Conservation (phyloP, 2,797 vertebrate genomes). For the Anguilla marmorata region DNA sequence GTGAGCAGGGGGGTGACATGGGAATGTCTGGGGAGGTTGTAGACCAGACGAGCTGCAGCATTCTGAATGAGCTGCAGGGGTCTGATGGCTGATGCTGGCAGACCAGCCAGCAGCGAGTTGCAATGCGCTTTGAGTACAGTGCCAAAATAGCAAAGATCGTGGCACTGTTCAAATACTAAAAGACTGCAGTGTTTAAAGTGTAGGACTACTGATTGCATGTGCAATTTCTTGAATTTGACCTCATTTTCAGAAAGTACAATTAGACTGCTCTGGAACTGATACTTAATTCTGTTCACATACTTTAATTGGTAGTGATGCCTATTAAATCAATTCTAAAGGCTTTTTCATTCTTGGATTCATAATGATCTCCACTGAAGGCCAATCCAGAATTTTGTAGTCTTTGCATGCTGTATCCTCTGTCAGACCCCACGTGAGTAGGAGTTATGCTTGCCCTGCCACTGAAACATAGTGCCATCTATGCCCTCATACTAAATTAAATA, state of each 20-base stretch:
- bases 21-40: too few relatives aligned
- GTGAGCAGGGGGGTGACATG: too few relatives aligned
- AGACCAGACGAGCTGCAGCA: too few relatives aligned
- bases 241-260: not conserved
- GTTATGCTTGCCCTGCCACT: not conserved
- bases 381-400: not conserved
- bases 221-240: not conserved
- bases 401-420: not conserved
- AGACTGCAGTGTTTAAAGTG: too few relatives aligned
- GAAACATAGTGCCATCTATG: not conserved
- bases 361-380: not conserved
- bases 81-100: too few relatives aligned
- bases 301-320: not conserved
- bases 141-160: too few relatives aligned
- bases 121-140: too few relatives aligned
- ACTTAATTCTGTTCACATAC: not conserved
- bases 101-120: too few relatives aligned
- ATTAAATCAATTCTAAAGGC: not conserved
- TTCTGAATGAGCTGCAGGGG: too few relatives aligned
- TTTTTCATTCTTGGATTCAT: not conserved
- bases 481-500: not conserved
- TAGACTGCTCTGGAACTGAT: not conserved
- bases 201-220: not conserved
- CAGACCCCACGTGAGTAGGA: not conserved
- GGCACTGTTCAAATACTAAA: too few relatives aligned